phyloP scores from a whole-genome alignment of 1,140 invertebrate genomes.

The Leptopilina clavipes region DNA sequence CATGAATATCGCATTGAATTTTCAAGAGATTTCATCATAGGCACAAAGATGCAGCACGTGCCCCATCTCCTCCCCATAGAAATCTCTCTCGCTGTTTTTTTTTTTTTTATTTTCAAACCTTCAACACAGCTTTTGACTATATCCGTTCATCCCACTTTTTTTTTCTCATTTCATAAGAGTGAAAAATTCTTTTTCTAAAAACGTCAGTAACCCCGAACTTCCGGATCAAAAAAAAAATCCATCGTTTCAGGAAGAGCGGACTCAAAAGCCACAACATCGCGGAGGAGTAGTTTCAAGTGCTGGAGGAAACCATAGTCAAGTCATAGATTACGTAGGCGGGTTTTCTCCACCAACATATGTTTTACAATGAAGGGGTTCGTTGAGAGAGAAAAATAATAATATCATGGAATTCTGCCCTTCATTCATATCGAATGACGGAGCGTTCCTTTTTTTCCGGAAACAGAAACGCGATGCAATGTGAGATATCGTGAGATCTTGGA shows the following conservation, averaged over 20 bases:
- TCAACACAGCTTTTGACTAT: not conserved
- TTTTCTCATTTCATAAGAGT: not conserved
- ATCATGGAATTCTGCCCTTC: constrained; percentile 13
- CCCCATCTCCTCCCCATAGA: not conserved
- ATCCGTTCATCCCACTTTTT: constrained; percentile 28
- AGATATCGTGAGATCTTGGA: constrained; percentile 58
- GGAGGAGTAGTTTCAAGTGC: not conserved
- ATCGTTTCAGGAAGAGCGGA: not conserved
- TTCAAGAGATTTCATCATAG: not conserved
- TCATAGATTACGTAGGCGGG: constrained; percentile 30
- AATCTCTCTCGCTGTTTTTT: not conserved
- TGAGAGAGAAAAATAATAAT: not conserved
- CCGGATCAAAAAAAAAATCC: not conserved
- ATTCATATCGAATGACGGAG: constrained; percentile 30
- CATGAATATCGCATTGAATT: constrained; percentile 31
- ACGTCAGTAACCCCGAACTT: constrained; percentile 19
- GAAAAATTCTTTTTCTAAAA: constrained; percentile 4
- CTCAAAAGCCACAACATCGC: constrained; percentile 19
- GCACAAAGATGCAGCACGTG: constrained; percentile 32
- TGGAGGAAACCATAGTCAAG: constrained; percentile 21
- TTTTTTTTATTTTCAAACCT: not conserved
- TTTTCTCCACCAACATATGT: constrained; percentile 8
- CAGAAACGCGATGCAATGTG: constrained; percentile 58
- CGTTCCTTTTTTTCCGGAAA: constrained; percentile 54
- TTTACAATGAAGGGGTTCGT: not conserved